Conservation (phyloP, 2,888 invertebrate genomes). For the Diabrotica balteata region DNA sequence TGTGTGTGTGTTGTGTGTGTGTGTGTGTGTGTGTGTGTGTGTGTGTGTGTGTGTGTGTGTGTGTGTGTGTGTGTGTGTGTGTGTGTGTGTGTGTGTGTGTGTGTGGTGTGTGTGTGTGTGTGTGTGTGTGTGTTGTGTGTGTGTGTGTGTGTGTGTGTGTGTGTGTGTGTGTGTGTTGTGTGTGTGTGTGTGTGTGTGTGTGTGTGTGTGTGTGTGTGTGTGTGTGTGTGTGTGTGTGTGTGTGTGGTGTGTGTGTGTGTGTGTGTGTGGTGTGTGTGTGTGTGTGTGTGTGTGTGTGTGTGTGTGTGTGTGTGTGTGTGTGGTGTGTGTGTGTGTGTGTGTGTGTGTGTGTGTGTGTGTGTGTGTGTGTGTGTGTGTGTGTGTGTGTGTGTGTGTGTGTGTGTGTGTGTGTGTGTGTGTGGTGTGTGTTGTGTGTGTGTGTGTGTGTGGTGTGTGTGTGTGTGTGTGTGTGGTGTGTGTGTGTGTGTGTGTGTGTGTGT, state of each 20-base stretch:
- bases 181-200: slow-evolving; percentile 1
- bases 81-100: slow-evolving; percentile 1
- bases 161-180: slow-evolving; percentile 1
- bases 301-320: slow-evolving; percentile 1
- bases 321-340: slow-evolving; percentile 1
- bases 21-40: slow-evolving; percentile 1
- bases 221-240: slow-evolving; percentile 1
- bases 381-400: slow-evolving; percentile 1
- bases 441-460: slow-evolving; percentile 1
- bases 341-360: slow-evolving; percentile 1
- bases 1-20: slow-evolving; percentile 1
- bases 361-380: slow-evolving; percentile 1
- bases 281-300: slow-evolving; percentile 1
- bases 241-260: slow-evolving; percentile 1
- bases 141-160: slow-evolving; percentile 1
- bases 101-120: slow-evolving; percentile 1
- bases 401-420: slow-evolving; percentile 1
- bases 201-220: slow-evolving; percentile 1
- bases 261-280: slow-evolving; percentile 1
- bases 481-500: slow-evolving; percentile 1
- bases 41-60: slow-evolving; percentile 1
- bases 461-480: slow-evolving; percentile 1
- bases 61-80: slow-evolving; percentile 1
- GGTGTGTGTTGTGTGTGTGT: slow-evolving; percentile 1
- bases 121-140: slow-evolving; percentile 1